phyloP scores from a whole-genome alignment of 2,113 vertebrate species.

The Copsychus sechellarum region DNA sequence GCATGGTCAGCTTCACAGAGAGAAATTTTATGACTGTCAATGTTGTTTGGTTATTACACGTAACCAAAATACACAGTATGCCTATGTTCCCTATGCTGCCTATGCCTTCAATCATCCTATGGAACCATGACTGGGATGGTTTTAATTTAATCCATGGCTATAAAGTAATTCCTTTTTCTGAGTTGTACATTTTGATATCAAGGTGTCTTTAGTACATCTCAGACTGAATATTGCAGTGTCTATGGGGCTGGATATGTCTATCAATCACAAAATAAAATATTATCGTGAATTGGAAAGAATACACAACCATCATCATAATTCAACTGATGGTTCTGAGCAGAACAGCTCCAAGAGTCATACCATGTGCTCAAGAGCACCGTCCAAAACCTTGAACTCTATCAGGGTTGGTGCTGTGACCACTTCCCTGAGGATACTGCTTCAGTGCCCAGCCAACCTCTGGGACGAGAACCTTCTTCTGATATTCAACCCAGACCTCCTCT shows the following conservation, averaged over 20 bases:
- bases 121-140: rapidly evolving
- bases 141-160: neutral
- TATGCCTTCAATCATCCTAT: neutral
- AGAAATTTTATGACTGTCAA: neutral
- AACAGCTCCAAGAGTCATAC: neutral
- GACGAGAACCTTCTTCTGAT: neutral
- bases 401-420: neutral
- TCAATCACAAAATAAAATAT: neutral
- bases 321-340: neutral
- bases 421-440: neutral
- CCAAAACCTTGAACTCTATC: neutral
- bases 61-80: neutral
- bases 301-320: neutral
- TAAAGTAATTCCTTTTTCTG: neutral
- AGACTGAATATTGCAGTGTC: neutral
- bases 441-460: rapidly evolving
- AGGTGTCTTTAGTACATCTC: neutral
- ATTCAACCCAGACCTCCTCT: neutral
- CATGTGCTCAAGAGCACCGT: too few relatives aligned
- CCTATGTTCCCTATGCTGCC: neutral
- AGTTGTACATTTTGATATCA: neutral
- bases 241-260: neutral
- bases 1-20: neutral
- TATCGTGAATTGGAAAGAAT: neutral
- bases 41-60: neutral